A percentile compares a stretch with the other conserved stretches of the same genome.
phyloP scores from a whole-genome alignment of 1,140 invertebrate genomes.

The Zeugodacus cucurbitae region DNA sequence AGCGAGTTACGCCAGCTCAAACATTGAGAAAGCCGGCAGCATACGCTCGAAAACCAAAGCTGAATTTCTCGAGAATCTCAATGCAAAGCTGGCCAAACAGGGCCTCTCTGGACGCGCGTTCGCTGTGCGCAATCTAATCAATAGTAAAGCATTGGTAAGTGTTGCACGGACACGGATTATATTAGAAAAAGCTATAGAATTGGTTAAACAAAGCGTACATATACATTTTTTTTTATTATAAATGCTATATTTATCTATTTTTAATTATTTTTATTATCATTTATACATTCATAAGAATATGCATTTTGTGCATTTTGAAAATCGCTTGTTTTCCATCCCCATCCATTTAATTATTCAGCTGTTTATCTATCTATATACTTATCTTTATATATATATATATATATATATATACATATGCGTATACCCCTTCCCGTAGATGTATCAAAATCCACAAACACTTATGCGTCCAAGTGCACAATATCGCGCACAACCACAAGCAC shows the following conservation, averaged over 20 bases:
- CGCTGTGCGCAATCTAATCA: conserved; percentile 73
- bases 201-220: neutral
- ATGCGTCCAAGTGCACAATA: conserved; percentile 62
- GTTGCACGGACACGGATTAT: neutral
- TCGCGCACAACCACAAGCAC: conserved; percentile 49
- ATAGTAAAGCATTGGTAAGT: conserved; percentile 74
- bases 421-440: conserved; percentile 51
- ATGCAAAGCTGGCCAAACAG: conserved; percentile 77
- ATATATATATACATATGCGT: neutral
- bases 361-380: too few relatives aligned
- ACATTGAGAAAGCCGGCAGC: conserved; percentile 64
- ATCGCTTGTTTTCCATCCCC: neutral
- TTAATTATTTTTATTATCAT: neutral
- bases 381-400: too few relatives aligned
- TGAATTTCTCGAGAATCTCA: conserved; percentile 79
- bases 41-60: conserved; percentile 67
- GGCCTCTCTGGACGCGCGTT: conserved; percentile 69
- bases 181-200: neutral
- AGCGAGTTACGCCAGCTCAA: conserved; percentile 57
- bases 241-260: neutral
- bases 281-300: neutral
- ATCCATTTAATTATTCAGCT: neutral
- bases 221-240: neutral
- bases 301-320: neutral
- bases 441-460: conserved; percentile 63